Conservation (phyloP, 1,140 invertebrate genomes). For the Drosophila sp. region DNA sequence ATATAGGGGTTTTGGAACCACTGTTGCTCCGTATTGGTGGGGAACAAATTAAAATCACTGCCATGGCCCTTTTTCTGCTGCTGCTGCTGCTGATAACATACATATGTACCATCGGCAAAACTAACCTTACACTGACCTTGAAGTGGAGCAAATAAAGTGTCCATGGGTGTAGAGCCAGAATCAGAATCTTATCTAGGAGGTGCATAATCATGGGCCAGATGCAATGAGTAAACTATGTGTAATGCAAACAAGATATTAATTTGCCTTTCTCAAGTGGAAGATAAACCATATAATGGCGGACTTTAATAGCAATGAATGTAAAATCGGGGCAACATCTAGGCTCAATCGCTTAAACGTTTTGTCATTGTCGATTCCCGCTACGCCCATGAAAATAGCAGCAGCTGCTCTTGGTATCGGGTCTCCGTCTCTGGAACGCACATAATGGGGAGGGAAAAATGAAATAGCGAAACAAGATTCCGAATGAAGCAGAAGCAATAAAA, state of each 20-base stretch:
- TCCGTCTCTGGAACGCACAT: constrained; percentile 2
- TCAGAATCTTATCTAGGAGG: neutral
- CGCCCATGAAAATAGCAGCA: constrained; percentile 20
- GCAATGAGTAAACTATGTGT: no score
- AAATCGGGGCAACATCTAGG: no score
- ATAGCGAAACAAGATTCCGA: constrained; percentile 56
- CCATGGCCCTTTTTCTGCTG: constrained; percentile 54
- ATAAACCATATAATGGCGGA: no score
- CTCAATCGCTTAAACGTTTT: no score
- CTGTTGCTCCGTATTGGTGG: neutral
- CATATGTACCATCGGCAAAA: constrained; percentile 23
- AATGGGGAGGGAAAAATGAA: constrained; percentile 30
- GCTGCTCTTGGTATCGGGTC: constrained; percentile 34
- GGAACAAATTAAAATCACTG: constrained; percentile 59
- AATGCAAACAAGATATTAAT: no score
- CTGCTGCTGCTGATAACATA: constrained; percentile 8
- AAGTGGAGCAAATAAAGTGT: constrained; percentile 55
- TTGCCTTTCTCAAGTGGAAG: no score
- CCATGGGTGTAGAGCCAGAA: neutral
- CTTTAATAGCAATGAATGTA: no score
- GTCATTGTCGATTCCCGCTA: neutral
- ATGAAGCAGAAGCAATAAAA: constrained; percentile 44
- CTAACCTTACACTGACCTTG: constrained; percentile 79
- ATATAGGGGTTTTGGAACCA: neutral
- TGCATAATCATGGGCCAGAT: neutral